Base-by-base conservation (phyloP, 1,140 invertebrate species). In the Drosophila yakuba region DNA sequence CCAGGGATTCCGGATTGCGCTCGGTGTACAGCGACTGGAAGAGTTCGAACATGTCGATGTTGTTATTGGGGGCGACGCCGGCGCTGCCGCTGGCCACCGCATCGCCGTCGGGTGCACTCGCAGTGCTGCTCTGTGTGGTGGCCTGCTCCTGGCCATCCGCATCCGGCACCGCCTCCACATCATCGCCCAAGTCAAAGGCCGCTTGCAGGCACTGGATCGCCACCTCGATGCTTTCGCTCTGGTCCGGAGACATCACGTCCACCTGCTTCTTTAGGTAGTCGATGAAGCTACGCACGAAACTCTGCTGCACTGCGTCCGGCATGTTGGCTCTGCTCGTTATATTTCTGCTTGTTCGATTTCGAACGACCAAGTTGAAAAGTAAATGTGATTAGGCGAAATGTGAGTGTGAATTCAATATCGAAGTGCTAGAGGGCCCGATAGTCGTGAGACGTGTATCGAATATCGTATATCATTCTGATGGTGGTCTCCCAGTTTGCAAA, bases 161-260 rank as follows among this genome's bases (percentile, higher is more conserved):
- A n/a, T 45, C 59, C 50, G 54, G 48, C 15, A 44, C 20, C 6
- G 90, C 86, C 43, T 93, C 91, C 73, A 95, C 94, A 4, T 94
- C 93, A 4, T 90, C 90, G 8, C 71, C 93, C 1, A 96, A 92
- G 72, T 95, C 95, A 90, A 96, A 98, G 1, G 97, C 96, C 55
- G 95, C 96, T 91, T 97, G 96, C 67, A 98, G 93, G 92, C 97
- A 98, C 92, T 98, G 97, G 17, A 90, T 89, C 32, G 85, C 85
- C 48, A 96, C 96, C 92, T 97, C 97, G 57, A 97, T 93, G 91
- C 96, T 97, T 91, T 98, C 97, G 55, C 94, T 93, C 7, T 95
- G 95, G 90, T 97, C 96, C 36, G 94, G 92, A 28, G 93, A 73
- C 72, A 92, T 78, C 4, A 71, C 73, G 45, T 91, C 78, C 44